These are phyloP conservation scores for Cyclina sinensis DNA, from an alignment of 1,140 invertebrate genomes.

Conservation along the genomic window DNA sequence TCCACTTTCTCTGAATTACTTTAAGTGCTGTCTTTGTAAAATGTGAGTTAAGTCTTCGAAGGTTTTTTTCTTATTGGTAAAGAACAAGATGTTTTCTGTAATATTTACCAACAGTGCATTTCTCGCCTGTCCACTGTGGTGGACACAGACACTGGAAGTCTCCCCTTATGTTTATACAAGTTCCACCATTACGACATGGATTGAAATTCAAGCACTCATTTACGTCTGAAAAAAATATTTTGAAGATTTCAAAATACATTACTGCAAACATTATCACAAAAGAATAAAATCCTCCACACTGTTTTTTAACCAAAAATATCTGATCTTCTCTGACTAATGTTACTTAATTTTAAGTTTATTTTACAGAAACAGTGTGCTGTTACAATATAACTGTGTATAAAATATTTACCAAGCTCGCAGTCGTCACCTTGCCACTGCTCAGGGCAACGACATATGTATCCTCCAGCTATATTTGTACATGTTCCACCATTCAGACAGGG, in stretches of 20 bases:
- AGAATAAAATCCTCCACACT: too few species aligned
- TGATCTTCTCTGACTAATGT: too few species aligned
- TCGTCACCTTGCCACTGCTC: slow-evolving; percentile 72
- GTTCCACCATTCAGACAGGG: slow-evolving; percentile 81
- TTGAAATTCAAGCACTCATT: slow-evolving; percentile 58
- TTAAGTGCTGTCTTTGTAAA: too few species aligned
- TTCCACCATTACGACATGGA: slow-evolving; percentile 73
- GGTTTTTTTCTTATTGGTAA: too few species aligned
- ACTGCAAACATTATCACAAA: too few species aligned
- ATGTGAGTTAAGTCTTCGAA: too few species aligned
- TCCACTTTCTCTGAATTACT: too few species aligned
- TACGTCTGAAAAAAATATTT: slow-evolving; percentile 29
- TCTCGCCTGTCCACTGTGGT: slow-evolving; percentile 62
- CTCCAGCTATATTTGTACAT: slow-evolving; percentile 78
- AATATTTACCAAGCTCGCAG: slow-evolving; percentile 68
- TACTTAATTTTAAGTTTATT: too few species aligned
- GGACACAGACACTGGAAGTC: slow-evolving; percentile 86
- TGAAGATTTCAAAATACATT: neutral
- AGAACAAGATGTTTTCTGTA: too few species aligned
- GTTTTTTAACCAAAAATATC: too few species aligned
- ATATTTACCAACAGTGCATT: slow-evolving; percentile 65
- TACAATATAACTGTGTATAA: too few species aligned
- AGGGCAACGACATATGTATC: slow-evolving; percentile 77
- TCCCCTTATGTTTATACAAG: slow-evolving; percentile 66
- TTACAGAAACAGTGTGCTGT: too few species aligned